Conservation (phyloP, 2,113 vertebrate genomes). For the Solea senegalensis region DNA sequence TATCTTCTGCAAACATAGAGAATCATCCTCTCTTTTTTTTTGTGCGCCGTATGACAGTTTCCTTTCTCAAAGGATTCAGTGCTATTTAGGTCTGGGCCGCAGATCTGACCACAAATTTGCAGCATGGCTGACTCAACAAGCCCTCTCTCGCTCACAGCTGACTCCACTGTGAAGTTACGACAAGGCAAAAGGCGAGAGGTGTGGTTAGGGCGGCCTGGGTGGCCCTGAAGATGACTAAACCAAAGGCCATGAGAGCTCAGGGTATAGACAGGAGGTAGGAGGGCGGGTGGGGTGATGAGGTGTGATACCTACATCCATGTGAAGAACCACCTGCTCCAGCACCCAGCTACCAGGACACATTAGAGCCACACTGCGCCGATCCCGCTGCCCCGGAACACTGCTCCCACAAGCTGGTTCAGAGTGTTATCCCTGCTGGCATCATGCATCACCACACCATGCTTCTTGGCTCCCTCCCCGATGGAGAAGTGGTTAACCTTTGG, state of each 20-base stretch:
- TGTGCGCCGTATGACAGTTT: slow-evolving; percentile 36
- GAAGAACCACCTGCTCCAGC: slow-evolving; percentile 91
- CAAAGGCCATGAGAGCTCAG: slow-evolving; percentile 22
- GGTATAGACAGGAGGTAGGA: slow-evolving; percentile 13
- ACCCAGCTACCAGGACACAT: slow-evolving; percentile 89
- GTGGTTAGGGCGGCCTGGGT: slow-evolving; percentile 76
- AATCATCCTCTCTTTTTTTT: slow-evolving; percentile 52
- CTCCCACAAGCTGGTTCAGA: slow-evolving; percentile 95
- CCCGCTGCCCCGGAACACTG: slow-evolving; percentile 93
- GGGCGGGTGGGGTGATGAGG: slow-evolving; percentile 21
- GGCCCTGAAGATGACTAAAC: slow-evolving; percentile 62
- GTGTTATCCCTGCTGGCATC: slow-evolving; percentile 99
- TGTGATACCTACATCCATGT: slow-evolving; percentile 89
- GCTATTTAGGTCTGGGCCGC: slow-evolving; percentile 58
- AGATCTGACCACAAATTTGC: slow-evolving; percentile 75
- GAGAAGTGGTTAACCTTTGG: slow-evolving; percentile 47
- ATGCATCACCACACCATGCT: slow-evolving; percentile 97
- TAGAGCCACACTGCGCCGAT: slow-evolving; percentile 76
- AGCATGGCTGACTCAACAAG: slow-evolving; percentile 72
- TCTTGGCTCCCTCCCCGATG: slow-evolving; percentile 97
- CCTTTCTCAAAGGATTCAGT: slow-evolving; percentile 50
- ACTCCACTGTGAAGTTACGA: slow-evolving; percentile 62
- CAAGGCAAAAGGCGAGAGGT: slow-evolving; percentile 59
- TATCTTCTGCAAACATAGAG: slow-evolving; percentile 30
- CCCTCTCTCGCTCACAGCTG: slow-evolving; percentile 54